Base-by-base conservation (phyloP, 2,113 vertebrate species). In the Nycticebus coucang region DNA sequence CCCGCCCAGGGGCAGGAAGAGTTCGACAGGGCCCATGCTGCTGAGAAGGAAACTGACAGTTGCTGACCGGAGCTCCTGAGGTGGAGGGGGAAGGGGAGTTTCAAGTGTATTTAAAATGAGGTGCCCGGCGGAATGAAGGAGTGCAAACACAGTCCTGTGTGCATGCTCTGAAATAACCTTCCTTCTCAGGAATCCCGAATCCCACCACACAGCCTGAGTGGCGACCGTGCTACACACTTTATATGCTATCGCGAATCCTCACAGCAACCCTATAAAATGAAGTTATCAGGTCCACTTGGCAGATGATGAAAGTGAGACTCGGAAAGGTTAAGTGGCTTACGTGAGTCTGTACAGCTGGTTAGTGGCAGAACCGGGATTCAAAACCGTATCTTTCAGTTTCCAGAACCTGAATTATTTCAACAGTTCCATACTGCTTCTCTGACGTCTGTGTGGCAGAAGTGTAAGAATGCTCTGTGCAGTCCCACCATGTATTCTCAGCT, bases 141-240 rank as follows among this genome's bases (percentile, higher is more conserved):
- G n/a, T 22, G 12, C 6, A 19, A 59, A 5, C 0, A 2, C 2
- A 55, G 59, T 33, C 5, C 41, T 18, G 15, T 11, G n/a, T 28
- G 14, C 28, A 71, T 75, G 8, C 33, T 85, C 60, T 84, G 80
- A 93, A 92, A 60, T 57, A 21, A 74, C 12, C 33, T 66, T 83
- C 57, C 26, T 19, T 83, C 0, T 2, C n/a, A 62, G 28, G 35
- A 13, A 37, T 41, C 3, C 30, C 14, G 30, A 26, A 21, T 28
- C 19, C 14, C 28, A 18, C 37, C 11, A 2, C 14, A 45, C 21
- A 33, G 2, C 24, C 19, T 1, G 4, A 50, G 19, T 77, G 83
- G n/a, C 1, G 41, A 75, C 59, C 33, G 21, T 57, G 30, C n/a
- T 13, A 1, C 7, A 75, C 3, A 37, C n/a, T 33, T 37, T 4